Evolutionary conservation across 1,140 invertebrate species (phyloP).

Genomic region (Aphis craccivora): DNA sequence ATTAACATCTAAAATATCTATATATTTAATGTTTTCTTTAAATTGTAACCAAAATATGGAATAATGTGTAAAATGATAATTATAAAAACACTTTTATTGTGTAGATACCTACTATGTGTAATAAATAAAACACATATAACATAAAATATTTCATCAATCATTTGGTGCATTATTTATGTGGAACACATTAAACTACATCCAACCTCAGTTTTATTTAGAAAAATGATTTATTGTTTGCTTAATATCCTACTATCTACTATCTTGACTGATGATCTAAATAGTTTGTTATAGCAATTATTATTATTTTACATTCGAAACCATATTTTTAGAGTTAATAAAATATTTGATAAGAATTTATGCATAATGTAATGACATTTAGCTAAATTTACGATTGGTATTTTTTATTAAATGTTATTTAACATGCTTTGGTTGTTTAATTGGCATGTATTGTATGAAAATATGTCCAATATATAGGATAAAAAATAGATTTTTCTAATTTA

Average conservation of each 20-base stretch:
- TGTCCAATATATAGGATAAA: not conserved
- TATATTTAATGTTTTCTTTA: not conserved
- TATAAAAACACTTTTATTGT: not conserved
- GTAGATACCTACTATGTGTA: not conserved
- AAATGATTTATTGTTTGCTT: not conserved
- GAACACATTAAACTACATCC: not conserved
- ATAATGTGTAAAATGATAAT: constrained; percentile 1
- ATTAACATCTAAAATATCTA: not conserved
- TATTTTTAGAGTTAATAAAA: not conserved
- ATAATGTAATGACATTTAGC: not conserved
- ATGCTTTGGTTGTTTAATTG: not conserved
- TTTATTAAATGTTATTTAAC: not conserved
- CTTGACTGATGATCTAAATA: constrained; percentile 16
- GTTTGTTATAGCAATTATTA: not conserved
- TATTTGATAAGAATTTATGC: not conserved
- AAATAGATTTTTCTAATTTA: not conserved
- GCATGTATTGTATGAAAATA: not conserved
- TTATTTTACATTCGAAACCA: not conserved
- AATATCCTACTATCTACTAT: not conserved
- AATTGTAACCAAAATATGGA: not conserved
- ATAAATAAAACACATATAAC: not conserved
- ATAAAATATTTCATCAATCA: constrained; percentile 38
- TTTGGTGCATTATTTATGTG: not conserved
- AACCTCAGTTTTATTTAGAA: constrained; percentile 12
- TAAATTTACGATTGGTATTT: not conserved